These are phyloP conservation scores for Eupithecia pulchellata DNA, from an alignment of 2,888 invertebrate species.

Conservation along the genomic window DNA sequence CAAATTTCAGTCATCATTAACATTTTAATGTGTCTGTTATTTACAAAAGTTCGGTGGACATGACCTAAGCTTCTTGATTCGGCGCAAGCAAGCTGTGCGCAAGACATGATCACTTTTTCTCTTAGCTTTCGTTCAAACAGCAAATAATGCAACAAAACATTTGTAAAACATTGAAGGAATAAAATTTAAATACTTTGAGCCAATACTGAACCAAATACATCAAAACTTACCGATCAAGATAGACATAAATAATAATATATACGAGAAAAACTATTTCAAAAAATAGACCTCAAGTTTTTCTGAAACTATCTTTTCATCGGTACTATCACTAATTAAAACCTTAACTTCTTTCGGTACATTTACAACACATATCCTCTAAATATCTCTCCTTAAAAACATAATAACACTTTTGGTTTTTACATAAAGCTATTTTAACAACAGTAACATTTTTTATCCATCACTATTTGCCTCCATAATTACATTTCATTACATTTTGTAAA, in stretches of 20 bases:
- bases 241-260: constrained; percentile 42
- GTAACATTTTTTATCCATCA: constrained; percentile 74
- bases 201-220: constrained; percentile 73
- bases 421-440: constrained; percentile 82
- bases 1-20: constrained; percentile 73
- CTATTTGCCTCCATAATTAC: constrained; percentile 64
- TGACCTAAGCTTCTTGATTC: constrained; percentile 62
- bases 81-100: constrained; percentile 58
- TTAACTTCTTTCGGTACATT: constrained; percentile 45
- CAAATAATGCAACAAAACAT: constrained; percentile 36
- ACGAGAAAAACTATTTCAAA: constrained; percentile 46
- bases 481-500: constrained; percentile 67
- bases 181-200: constrained; percentile 72
- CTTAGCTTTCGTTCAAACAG: constrained; percentile 34
- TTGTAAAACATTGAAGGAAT: constrained; percentile 46
- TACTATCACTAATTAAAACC: constrained; percentile 37
- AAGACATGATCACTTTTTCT: constrained; percentile 31
- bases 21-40: constrained; percentile 79
- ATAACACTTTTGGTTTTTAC: constrained; percentile 83
- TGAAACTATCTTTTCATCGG: constrained; percentile 37
- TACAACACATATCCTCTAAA: constrained; percentile 48
- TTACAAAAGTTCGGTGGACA: constrained; percentile 83
- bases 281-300: constrained; percentile 43
- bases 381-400: constrained; percentile 77
- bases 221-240: constrained; percentile 41